phyloP scores from a whole-genome alignment of 1,140 invertebrate species.

The Halesus radiatus region DNA sequence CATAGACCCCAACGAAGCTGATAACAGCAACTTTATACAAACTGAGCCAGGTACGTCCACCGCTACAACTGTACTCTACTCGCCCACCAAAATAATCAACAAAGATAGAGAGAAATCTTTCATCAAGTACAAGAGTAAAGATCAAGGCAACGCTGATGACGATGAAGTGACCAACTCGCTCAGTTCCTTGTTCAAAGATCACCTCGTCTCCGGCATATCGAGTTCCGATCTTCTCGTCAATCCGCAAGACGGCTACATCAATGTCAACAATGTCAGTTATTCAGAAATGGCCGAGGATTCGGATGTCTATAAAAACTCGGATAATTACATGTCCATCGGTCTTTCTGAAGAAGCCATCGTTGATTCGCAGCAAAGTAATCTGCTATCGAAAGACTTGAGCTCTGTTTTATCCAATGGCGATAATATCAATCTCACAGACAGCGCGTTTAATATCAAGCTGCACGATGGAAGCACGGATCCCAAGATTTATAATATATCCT shows the following conservation, averaged over 20 bases:
- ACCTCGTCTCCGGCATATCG: constrained; percentile 35
- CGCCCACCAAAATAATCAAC: background rate
- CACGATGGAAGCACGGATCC: background rate
- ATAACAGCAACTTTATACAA: background rate
- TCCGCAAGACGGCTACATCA: constrained; percentile 36
- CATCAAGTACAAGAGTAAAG: background rate
- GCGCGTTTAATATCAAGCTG: constrained; percentile 3
- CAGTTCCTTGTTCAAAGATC: constrained; percentile 39
- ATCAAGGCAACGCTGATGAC: background rate
- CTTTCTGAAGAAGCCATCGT: constrained; percentile 18
- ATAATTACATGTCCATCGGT: constrained; percentile 26
- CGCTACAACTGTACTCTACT: background rate
- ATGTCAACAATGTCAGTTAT: constrained; percentile 32
- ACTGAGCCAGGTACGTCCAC: constrained; percentile 7
- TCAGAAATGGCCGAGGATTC: constrained; percentile 7
- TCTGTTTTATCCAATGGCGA: constrained; percentile 18
- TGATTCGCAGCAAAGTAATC: constrained; percentile 12
- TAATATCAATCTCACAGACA: background rate
- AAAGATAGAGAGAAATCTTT: constrained; percentile 29
- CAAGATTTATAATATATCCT: constrained; percentile 40
- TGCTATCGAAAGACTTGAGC: constrained; percentile 33
- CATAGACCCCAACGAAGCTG: constrained; percentile 36
- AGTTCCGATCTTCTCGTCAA: constrained; percentile 39
- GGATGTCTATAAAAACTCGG: constrained; percentile 28
- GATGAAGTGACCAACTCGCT: constrained; percentile 9